phyloP scores from a whole-genome alignment of 2,888 invertebrate species.

The Agrotis ipsilon region DNA sequence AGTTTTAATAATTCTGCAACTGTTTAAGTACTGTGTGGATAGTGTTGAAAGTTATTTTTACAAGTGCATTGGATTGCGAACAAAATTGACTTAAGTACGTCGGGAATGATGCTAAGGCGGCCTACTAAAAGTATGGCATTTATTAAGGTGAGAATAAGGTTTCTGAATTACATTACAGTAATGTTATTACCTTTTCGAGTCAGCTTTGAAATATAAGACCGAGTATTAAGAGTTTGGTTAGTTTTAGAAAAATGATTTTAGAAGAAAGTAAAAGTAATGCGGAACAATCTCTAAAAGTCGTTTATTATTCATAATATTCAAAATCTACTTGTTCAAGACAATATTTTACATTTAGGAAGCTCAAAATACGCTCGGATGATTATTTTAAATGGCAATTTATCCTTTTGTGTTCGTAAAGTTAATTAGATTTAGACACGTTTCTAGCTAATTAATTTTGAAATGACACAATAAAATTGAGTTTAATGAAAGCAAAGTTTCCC shows the following conservation, averaged over 20 bases:
- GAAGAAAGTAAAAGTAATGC: conserved; percentile 7
- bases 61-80: conserved; percentile 82
- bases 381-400: not conserved
- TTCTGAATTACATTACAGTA: conserved; percentile 55
- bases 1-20: conserved; percentile 37
- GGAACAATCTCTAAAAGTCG: conserved; percentile 13
- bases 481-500: conserved; percentile 13
- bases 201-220: not conserved
- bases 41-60: conserved; percentile 72
- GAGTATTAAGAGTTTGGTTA: not conserved
- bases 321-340: not conserved
- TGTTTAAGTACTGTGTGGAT: conserved; percentile 65
- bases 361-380: not conserved
- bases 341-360: no score
- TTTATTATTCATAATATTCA: not conserved
- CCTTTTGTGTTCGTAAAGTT: not conserved
- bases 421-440: conserved; percentile 14
- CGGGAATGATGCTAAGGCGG: conserved; percentile 81
- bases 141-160: conserved; percentile 77
- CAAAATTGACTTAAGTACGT: conserved; percentile 79
- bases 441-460: conserved; percentile 12
- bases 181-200: conserved; percentile 25
- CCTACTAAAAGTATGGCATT: conserved; percentile 78
- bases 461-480: conserved; percentile 16
- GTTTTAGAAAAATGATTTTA: not conserved